Base-by-base conservation (phyloP, 2,888 invertebrate genomes). In the Drosophila glabriapex region DNA sequence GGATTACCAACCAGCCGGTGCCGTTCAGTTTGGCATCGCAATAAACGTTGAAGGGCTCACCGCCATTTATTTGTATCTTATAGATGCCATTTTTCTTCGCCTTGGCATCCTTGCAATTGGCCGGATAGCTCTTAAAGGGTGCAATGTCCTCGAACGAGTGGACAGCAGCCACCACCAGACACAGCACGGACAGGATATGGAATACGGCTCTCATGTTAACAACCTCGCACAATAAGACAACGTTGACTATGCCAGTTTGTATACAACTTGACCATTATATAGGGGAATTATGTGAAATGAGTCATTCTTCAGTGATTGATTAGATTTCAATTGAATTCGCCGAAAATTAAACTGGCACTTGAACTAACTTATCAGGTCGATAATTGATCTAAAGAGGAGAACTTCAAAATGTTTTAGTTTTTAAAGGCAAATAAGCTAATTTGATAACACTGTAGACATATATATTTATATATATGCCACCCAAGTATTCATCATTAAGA, bases 1-100 rank as follows among this genome's bases (percentile, higher is more conserved):
- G 96, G 93, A 65, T 95, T 93, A 95, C 95, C 72, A 95, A 95
- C 96, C 96, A 96, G 6, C 96, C 96, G 0, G 95, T 95, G 1
- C 95, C 95, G 0, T 94, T 94, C 14, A 64, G 94, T 43, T 93
- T 70, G 0, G 95, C 94, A 52, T 94, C 94, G 43, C 89, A 89
- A n/a, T 60, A 70, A 0, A 95, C 95, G 86, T 95, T 95, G 91
- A 96, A 95, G 0, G 96, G 94, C 0, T 65, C 62, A 0, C 68
- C 33, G 3, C 82, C 71, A 0, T 61, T 66, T 12, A 81, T 0
- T 9, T 82, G 75, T 5, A 80, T 82, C 37, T 68, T 75, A 1
- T 66, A 60, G 33, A 79, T 64, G 49, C 80, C 64, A 9, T 65
- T 76, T 52, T 79, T 79, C 64, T 80, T 80, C 31, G 80, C 60